Evolutionary conservation across 2,113 vertebrate species (phyloP).

Genomic region (Dromiciops gliroides): DNA sequence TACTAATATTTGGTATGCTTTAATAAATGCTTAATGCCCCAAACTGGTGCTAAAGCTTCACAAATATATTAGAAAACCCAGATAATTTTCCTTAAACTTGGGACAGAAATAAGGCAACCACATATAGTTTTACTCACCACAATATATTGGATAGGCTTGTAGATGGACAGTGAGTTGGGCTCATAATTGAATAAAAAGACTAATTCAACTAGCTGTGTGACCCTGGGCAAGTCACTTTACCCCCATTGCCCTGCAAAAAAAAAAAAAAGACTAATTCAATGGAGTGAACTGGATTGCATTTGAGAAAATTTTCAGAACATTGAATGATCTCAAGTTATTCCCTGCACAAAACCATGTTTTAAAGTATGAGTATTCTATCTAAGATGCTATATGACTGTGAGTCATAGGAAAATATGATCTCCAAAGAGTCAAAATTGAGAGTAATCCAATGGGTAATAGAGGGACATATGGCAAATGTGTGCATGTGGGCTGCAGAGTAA

Average conservation of each 20-base stretch:
- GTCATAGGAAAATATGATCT: not conserved
- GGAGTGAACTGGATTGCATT: not conserved
- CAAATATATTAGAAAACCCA: no score
- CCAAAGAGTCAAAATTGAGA: not conserved
- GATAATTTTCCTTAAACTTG: no score
- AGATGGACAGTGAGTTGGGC: not conserved
- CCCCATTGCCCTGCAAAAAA: no score
- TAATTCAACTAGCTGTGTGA: no score
- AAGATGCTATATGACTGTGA: not conserved
- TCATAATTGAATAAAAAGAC: not conserved
- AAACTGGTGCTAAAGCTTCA: no score
- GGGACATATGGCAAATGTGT: not conserved
- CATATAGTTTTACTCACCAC: no score
- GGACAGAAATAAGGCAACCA: no score
- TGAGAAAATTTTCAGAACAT: not conserved
- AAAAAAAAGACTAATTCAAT: not conserved
- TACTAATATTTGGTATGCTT: no score
- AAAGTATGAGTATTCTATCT: not conserved
- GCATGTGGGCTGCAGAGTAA: not conserved
- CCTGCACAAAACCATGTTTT: not conserved
- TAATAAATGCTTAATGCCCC: no score
- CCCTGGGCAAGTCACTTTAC: no score
- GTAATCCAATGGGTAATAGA: not conserved
- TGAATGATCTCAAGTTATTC: not conserved
- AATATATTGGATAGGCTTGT: not conserved